Base-by-base conservation (phyloP, 2,113 vertebrate species). In the Sinocyclocheilus anshuiensis region DNA sequence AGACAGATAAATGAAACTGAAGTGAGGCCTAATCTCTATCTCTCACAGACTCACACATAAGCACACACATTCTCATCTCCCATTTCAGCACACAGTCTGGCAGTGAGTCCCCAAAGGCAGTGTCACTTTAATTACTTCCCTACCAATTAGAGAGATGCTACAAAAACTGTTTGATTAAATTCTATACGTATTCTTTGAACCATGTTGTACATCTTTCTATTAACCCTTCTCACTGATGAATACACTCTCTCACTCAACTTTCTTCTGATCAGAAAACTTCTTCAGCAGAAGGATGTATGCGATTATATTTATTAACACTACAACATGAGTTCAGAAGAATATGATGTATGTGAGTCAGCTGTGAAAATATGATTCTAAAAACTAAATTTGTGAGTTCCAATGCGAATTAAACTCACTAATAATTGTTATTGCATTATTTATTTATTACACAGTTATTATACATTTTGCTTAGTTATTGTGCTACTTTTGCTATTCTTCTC, bases 51-150 rank as follows among this genome's bases (percentile, higher is more conserved):
- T 74, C 76, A 80, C 81, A 80, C 86, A 87, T 5, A 69, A 26
- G 24, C 81, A 71, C 36, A 81, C 69, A 24, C 78, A 63, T 74
- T 63, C 69, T 65, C 69, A 82, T 61, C 39, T 75, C 42, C 22
- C 26, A 50, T 83, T 83, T n/a, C 24, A 72, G 26, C 81, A 55
- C 29, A 80, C 55, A 79, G 13, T 24, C 67, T 74, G 29, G 48
- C 50, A 77, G 65, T 26, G 13, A 85, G 33, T 89, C 86, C 55
- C 84, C 57, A 55, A 45, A 86, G 75, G 67, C 57, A 20, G 63
- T 84, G 84, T 55, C 80, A 86, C 80, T 85, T 86, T 86, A 87
- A 81, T 89, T 87, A 86, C 85, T 76, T 87, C 63, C 84, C 15
- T 15, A 55, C 84, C 85, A 42, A 86, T 89, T 86, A 87, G 69